Evolutionary conservation across 2,797 vertebrate genomes (phyloP), one percentile per base, ranked within the genome.

Genomic region (Heteromormyrus szaboi): DNA sequence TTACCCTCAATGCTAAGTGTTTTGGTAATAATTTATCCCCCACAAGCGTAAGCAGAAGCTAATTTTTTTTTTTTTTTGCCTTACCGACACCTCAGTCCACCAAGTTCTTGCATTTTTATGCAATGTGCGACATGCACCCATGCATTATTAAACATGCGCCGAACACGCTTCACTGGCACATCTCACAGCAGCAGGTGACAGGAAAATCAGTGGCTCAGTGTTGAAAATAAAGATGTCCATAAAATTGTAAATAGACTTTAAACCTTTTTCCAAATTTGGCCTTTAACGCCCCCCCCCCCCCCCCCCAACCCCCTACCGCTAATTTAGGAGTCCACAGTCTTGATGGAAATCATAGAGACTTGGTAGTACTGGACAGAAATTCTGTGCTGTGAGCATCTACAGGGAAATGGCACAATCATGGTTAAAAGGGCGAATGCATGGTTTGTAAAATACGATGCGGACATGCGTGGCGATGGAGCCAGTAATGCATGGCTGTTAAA

Each of bases 81-180:
- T 54, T 29, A 54, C 53, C 37, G 33, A 86, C 33, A n/a, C 22
- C 85, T 41, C 46, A 41, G 85, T 86, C 51, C 85, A 33, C 33
- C 6, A 19, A 59, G 53, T 33, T 56, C 85, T 14, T 56, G 53
- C 51, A n/a, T 54, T 56, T 59, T 29, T 59, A 59, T 56, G 33
- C 85, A 14, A 86, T 19, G n/a, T 88, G 88, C 89, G 89, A 87
- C 87, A 25, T 51, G 33, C 89, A 87, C 92, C 25, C 68, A 94
- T 95, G 89, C 92, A 95, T 94, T 92, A 94, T 95, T 94, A 91
- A 95, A 86, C 89, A 2, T 68, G 87, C 88, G 22, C 9, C 9
- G 90, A 93, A 91, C 89, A 91, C 88, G 89, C 33, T 93, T 87
- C 90, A 90, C 84, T 85, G 51, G 91, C 91, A 76, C 90, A 88